A percentile compares a stretch with the other conserved stretches of the same genome.
Evolutionary conservation across 1,140 invertebrate genomes (phyloP).

Genomic region (Drosophila biarmipes): DNA sequence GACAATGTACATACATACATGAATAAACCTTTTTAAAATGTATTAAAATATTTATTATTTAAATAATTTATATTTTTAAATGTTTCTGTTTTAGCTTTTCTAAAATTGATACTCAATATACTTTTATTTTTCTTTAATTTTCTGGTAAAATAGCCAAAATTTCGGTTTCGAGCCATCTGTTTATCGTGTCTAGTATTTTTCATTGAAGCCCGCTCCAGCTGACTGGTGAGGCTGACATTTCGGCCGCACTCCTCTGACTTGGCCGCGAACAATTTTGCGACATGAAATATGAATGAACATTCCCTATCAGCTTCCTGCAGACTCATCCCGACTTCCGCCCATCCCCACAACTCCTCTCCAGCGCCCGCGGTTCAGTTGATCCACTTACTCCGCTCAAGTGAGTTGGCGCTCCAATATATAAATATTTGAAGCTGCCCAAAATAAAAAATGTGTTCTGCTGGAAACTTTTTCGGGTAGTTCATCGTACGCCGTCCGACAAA

Average conservation of each 20-base stretch:
- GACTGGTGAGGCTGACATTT: slow-evolving; percentile 53
- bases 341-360: neutral
- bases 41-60: too few relatives aligned
- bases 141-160: neutral
- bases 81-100: too few relatives aligned
- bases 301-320: slow-evolving; percentile 78
- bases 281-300: slow-evolving; percentile 83
- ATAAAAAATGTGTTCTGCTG: slow-evolving; percentile 19
- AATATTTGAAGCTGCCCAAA: slow-evolving; percentile 59
- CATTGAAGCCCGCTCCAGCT: slow-evolving; percentile 56
- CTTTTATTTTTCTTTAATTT: too few relatives aligned
- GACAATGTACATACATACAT: neutral
- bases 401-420: slow-evolving; percentile 68
- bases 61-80: too few relatives aligned
- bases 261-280: slow-evolving; percentile 57
- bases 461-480: slow-evolving; percentile 3
- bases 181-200: slow-evolving; percentile 11
- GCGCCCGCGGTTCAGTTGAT: slow-evolving; percentile 8
- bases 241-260: slow-evolving; percentile 36
- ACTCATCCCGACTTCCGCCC: slow-evolving; percentile 11
- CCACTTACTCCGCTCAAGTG: slow-evolving; percentile 41
- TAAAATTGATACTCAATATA: too few relatives aligned
- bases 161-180: too few relatives aligned
- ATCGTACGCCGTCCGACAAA: slow-evolving; percentile 7
- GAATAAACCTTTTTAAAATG: too few relatives aligned